phyloP scores from a whole-genome alignment of 1,140 invertebrate species.

The Tyrophagus putrescentiae region DNA sequence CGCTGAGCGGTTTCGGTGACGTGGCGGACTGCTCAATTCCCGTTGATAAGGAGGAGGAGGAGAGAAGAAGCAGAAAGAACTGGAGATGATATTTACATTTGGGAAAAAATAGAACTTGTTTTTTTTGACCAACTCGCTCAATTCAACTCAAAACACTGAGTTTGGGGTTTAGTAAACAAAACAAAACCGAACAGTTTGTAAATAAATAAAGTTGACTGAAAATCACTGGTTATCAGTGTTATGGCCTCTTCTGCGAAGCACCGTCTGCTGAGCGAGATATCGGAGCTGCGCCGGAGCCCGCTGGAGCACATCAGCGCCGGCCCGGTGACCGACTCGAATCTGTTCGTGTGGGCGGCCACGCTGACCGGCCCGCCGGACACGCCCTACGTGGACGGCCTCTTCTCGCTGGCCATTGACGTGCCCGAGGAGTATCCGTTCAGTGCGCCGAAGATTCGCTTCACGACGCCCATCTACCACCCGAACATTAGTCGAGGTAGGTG shows the following conservation, averaged over 20 bases:
- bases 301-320: slow-evolving; percentile 96
- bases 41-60: too few relatives aligned
- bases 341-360: slow-evolving; percentile 95
- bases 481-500: too few relatives aligned
- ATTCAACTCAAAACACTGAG: neutral
- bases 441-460: slow-evolving; percentile 91
- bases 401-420: slow-evolving; percentile 88
- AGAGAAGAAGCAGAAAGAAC: too few relatives aligned
- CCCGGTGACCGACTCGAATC: slow-evolving; percentile 69
- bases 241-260: slow-evolving; percentile 92
- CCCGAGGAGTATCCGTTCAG: slow-evolving; percentile 74
- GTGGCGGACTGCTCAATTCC: too few relatives aligned
- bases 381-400: slow-evolving; percentile 83
- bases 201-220: neutral
- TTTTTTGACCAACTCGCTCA: neutral
- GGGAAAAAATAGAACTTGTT: neutral
- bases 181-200: neutral
- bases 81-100: too few relatives aligned
- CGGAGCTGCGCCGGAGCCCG: slow-evolving; percentile 93
- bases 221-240: too few relatives aligned
- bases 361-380: slow-evolving; percentile 79
- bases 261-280: slow-evolving; percentile 96
- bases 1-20: too few relatives aligned
- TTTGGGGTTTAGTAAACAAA: neutral
- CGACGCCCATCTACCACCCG: slow-evolving; percentile 87